A percentile compares a stretch with the other conserved stretches of the same genome.
Conservation (phyloP, 2,113 vertebrate species). For the Hippoglossus stenolepis region DNA sequence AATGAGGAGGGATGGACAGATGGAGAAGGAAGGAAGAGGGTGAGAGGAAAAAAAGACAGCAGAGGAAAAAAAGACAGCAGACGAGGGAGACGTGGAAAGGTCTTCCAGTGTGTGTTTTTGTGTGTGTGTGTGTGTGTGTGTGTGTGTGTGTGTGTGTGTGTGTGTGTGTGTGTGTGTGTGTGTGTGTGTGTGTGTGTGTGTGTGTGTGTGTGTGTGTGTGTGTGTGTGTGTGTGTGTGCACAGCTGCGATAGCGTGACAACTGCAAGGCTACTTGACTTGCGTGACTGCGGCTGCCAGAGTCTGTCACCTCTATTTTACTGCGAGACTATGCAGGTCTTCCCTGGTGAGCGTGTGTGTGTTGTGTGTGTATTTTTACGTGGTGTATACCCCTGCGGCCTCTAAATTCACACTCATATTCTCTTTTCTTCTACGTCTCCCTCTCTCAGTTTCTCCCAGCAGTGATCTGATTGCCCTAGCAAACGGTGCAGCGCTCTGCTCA, state of each 20-base stretch:
- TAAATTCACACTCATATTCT: slow-evolving; percentile 43
- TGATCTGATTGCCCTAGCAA: slow-evolving; percentile 57
- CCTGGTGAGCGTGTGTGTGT: slow-evolving; percentile 33
- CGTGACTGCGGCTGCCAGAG: slow-evolving; percentile 76
- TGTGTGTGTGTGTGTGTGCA: slow-evolving; percentile 19
- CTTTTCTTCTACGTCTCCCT: slow-evolving; percentile 27
- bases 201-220: slow-evolving; percentile 8
- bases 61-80: slow-evolving; percentile 32
- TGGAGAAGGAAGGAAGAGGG: slow-evolving; percentile 5
- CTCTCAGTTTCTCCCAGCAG: slow-evolving; percentile 24
- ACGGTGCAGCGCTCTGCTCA: neutral
- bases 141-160: slow-evolving; percentile 8
- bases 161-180: slow-evolving; percentile 3
- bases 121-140: slow-evolving; percentile 6
- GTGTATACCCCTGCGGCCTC: slow-evolving; percentile 35
- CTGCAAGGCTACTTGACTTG: slow-evolving; percentile 69
- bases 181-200: neutral
- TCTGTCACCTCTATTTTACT: slow-evolving; percentile 82
- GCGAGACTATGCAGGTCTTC: slow-evolving; percentile 79
- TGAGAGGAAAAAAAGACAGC: slow-evolving; percentile 26
- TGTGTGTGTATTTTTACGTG: slow-evolving; percentile 14
- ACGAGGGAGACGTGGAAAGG: slow-evolving; percentile 41
- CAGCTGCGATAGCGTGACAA: slow-evolving; percentile 82
- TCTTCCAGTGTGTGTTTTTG: slow-evolving; percentile 7
- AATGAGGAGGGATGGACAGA: slow-evolving; percentile 26